Evolutionary conservation across 2,888 invertebrate genomes (phyloP), one percentile per base, ranked within the genome.

Genomic region (Mallateleia sp.): DNA sequence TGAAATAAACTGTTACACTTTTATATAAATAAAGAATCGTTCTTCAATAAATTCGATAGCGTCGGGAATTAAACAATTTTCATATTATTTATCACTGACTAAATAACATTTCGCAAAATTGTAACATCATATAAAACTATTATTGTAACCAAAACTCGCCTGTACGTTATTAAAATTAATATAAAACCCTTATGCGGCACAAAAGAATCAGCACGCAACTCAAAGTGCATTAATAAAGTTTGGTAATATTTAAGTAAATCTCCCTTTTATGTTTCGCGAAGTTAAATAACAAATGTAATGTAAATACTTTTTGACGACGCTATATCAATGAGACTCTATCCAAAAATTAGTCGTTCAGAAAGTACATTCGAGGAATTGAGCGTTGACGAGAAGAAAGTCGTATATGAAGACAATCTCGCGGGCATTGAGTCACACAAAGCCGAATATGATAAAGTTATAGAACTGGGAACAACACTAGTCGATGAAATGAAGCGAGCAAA

Each of bases 361-460:
- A 95, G 95, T 11, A 94, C 95, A 11, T 95, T 95, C 78, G 95
- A 96, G 74, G 95, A 95, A 64, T 90, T 96, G 28, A 95, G 94
- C 80, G 94, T 95, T 3, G 95, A 96, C 64, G 96, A 96, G 62
- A 96, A 96, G 82, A 95, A 96, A 80, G 95, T 96, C 8, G 94
- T 96, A 11, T 96, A 96, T 85, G 96, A 96, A 88, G 96, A 95
- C 89, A 95, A 95, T 92, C 94, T 94, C 91, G 94, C 91, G 14
- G 96, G 96, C 89, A 92, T 96, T 47, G 95, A 95, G 22, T 93
- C 94, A 47, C 96, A 96, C 88, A 95, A 96, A 42, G 95, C 93
- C 0, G 96, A 96, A 89, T 95, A 96, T 87, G 95, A 96, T 11
- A 96, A 96, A 90, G 96, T 97, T 0, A 95, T 97, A 90, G 96